These are phyloP conservation scores for Drosophila ohnishii DNA, from an alignment of 1,140 invertebrate genomes.

Conservation along the genomic window DNA sequence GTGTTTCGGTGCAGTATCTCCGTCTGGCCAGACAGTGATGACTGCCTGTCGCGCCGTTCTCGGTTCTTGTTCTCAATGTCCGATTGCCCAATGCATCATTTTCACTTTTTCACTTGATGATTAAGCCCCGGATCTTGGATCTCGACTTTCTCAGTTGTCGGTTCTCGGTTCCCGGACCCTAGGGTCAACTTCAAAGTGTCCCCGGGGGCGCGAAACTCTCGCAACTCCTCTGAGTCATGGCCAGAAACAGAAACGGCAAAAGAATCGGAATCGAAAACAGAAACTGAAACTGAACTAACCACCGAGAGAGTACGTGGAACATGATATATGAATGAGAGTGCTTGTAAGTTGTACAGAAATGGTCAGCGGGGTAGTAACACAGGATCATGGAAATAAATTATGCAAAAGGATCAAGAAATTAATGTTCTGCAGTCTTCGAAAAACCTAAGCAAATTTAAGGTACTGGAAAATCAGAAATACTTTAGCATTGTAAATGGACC, in stretches of 20 bases:
- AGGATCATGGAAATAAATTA: background rate
- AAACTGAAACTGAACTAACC: constrained; percentile 45
- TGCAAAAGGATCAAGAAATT: background rate
- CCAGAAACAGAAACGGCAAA: constrained; percentile 44
- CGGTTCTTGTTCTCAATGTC: constrained; percentile 33
- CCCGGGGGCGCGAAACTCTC: constrained; percentile 56
- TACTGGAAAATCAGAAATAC: no score
- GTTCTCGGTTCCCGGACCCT: constrained; percentile 12
- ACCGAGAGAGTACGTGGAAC: constrained; percentile 42
- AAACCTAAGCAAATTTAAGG: no score
- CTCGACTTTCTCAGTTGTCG: background rate
- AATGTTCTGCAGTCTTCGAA: background rate
- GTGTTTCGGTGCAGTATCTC: constrained; percentile 5
- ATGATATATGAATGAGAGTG: constrained; percentile 47
- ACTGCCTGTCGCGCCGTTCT: constrained; percentile 29
- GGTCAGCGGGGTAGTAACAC: constrained; percentile 2
- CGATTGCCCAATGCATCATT: constrained; percentile 42
- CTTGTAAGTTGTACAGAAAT: constrained; percentile 16
- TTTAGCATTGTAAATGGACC: no score
- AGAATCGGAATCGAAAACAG: constrained; percentile 21
- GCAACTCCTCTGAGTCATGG: constrained; percentile 66
- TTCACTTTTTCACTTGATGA: constrained; percentile 45
- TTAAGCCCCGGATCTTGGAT: constrained; percentile 38
- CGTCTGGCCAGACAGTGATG: constrained; percentile 22
- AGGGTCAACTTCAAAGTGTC: constrained; percentile 32